These are phyloP conservation scores for Augiades crinisus DNA, from an alignment of 2,888 invertebrate species.

Conservation along the genomic window DNA sequence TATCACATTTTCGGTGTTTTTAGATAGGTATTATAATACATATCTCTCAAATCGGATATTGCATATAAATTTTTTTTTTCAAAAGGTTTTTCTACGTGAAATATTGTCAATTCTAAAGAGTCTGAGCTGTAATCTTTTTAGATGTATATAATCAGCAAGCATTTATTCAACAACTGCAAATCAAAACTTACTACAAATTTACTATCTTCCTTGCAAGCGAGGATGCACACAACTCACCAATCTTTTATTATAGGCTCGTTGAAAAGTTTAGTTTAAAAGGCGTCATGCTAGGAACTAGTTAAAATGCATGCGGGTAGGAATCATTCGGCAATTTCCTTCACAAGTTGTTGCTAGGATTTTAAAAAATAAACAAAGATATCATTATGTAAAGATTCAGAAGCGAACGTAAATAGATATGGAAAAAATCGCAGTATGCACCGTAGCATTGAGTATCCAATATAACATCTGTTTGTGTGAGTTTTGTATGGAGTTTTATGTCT, in stretches of 20 bases:
- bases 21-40: too few relatives aligned
- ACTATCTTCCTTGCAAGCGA: slow-evolving; percentile 13
- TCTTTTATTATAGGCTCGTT: not conserved
- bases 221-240: slow-evolving; percentile 3
- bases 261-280: not conserved
- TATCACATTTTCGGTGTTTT: too few relatives aligned
- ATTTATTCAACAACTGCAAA: slow-evolving; percentile 8
- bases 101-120: not conserved
- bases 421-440: too few relatives aligned
- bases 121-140: slow-evolving; percentile 6
- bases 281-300: slow-evolving; percentile 21
- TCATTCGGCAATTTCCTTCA: not conserved
- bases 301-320: slow-evolving; percentile 11
- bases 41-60: too few relatives aligned
- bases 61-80: too few relatives aligned
- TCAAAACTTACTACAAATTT: slow-evolving; percentile 17
- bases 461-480: too few relatives aligned
- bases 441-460: too few relatives aligned
- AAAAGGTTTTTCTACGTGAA: slow-evolving; percentile 4
- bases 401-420: too few relatives aligned
- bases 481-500: too few relatives aligned
- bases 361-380: slow-evolving; percentile 28
- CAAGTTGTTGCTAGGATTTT: not conserved
- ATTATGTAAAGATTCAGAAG: too few relatives aligned
- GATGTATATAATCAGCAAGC: slow-evolving; percentile 10